Conservation (phyloP, 2,113 vertebrate species). For the Dicrurus megarhynchus region DNA sequence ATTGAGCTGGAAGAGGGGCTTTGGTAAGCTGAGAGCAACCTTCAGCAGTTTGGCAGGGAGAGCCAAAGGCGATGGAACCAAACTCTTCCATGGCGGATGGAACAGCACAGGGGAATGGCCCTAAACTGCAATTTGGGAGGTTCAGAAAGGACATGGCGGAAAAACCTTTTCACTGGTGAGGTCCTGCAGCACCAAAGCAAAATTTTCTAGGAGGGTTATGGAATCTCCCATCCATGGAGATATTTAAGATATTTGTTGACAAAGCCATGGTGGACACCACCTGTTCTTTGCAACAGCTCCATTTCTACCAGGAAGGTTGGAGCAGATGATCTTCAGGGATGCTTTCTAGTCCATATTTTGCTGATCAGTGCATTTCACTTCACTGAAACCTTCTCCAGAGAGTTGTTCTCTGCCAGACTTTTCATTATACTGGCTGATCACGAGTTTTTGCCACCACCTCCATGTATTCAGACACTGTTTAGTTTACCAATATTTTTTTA, state of each 20-base stretch:
- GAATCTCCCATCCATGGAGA: background rate
- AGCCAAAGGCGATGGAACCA: background rate
- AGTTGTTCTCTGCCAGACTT: background rate
- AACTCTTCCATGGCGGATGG: background rate
- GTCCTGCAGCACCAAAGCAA: background rate
- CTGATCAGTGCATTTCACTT: background rate
- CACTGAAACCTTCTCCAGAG: background rate
- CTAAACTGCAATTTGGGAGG: background rate
- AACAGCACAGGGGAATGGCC: background rate
- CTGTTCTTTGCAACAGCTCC: background rate
- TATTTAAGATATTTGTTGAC: background rate
- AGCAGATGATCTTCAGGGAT: background rate
- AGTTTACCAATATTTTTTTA: background rate
- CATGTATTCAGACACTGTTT: background rate
- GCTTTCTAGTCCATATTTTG: background rate
- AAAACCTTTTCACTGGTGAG: background rate
- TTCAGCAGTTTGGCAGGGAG: background rate
- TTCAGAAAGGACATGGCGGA: fast-evolving
- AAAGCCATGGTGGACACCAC: fast-evolving
- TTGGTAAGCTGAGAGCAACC: background rate
- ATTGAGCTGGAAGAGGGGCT: background rate
- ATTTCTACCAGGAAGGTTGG: background rate
- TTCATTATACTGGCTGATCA: background rate
- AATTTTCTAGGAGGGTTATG: background rate
- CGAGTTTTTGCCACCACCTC: background rate